These are phyloP conservation scores for Sarcophaga bullata DNA, from an alignment of 1,140 invertebrate genomes.

Conservation along the genomic window DNA sequence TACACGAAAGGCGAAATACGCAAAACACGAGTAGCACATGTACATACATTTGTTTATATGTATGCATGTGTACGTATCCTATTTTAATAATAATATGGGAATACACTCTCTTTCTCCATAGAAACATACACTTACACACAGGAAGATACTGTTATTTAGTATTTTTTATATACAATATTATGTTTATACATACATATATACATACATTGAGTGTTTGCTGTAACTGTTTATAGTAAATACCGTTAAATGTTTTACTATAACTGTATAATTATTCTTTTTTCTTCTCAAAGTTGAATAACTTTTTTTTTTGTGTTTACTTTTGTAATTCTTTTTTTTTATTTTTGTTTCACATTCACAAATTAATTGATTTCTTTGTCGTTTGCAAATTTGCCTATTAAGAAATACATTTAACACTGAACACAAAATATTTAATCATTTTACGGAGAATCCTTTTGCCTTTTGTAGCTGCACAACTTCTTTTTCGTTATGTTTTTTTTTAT, in stretches of 20 bases:
- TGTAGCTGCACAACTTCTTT: constrained; percentile 14
- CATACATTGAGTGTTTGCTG: background rate
- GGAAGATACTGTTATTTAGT: background rate
- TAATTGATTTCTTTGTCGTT: background rate
- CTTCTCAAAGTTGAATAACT: background rate
- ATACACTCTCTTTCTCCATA: background rate
- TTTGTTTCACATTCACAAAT: background rate
- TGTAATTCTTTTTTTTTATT: background rate
- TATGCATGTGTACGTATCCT: background rate
- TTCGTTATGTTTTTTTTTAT: constrained; percentile 22
- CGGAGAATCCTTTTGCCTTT: constrained; percentile 23
- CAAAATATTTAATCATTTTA: constrained; percentile 1
- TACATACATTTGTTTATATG: background rate
- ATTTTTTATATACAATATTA: too few relatives aligned
- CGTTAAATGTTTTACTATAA: background rate
- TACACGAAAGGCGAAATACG: background rate
- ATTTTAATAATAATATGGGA: background rate
- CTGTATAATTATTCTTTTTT: background rate
- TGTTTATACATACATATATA: background rate
- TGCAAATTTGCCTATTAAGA: background rate
- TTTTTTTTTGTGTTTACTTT: background rate
- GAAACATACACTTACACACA: background rate
- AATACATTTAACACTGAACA: background rate
- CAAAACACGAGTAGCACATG: background rate
- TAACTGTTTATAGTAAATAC: constrained; percentile 18